A percentile compares a stretch with the other conserved stretches of the same genome.
Conservation (phyloP, 2,113 vertebrate species). For the Macrotus californicus region DNA sequence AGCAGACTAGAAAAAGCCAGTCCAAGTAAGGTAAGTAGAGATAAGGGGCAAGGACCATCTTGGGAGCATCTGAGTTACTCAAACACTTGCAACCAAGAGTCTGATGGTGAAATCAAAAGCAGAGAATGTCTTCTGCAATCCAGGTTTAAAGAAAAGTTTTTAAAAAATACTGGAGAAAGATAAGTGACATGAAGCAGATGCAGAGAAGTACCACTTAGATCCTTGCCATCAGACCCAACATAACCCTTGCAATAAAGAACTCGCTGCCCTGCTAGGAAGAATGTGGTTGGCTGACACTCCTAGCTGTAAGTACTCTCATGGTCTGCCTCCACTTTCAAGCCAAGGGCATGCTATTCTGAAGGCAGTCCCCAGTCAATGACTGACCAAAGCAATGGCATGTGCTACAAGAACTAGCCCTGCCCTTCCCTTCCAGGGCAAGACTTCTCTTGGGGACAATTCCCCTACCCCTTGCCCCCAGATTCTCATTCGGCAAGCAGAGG, state of each 20-base stretch:
- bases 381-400: background rate
- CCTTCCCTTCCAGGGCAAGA: background rate
- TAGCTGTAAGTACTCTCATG: background rate
- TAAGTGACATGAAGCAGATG: background rate
- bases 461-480: fast-evolving
- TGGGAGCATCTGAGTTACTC: background rate
- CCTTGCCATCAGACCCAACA: background rate
- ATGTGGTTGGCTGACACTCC: background rate
- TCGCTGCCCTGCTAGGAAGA: background rate
- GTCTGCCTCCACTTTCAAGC: background rate
- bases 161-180: background rate
- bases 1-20: background rate
- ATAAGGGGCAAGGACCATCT: background rate
- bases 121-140: background rate
- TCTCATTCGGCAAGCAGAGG: background rate
- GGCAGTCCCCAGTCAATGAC: background rate
- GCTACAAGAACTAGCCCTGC: background rate
- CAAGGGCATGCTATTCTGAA: background rate
- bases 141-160: background rate
- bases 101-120: background rate
- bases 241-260: background rate
- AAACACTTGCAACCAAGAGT: background rate
- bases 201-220: background rate
- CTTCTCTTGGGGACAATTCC: background rate
- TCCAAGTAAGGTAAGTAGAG: background rate